phyloP scores from a whole-genome alignment of 35 echinoderm and acorn worm genomes.

The Nesometra sesokonis region DNA sequence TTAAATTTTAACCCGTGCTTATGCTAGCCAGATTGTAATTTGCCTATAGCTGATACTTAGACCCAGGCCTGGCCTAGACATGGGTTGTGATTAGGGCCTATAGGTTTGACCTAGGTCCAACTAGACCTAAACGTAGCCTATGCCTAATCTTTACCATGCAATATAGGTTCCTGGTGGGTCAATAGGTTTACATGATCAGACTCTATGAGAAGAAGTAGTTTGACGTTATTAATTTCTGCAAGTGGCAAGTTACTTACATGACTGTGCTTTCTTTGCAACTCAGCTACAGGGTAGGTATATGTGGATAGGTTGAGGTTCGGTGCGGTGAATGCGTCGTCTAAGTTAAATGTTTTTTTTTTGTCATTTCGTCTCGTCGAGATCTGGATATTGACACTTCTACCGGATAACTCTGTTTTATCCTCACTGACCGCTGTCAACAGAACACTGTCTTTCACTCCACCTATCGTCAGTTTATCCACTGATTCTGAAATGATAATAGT shows the following conservation, averaged over 20 bases:
- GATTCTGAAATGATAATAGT: constrained; percentile 9
- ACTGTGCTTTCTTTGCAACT: not conserved
- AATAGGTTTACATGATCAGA: constrained; percentile 1
- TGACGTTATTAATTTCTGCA: not conserved
- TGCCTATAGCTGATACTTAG: no score
- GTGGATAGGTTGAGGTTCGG: not conserved
- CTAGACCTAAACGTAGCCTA: no score
- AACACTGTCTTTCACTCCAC: not conserved
- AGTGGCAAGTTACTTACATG: not conserved
- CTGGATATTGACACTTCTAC: not conserved
- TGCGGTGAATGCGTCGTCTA: not conserved
- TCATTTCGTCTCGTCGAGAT: not conserved
- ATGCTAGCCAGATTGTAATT: no score
- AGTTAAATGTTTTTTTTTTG: not conserved
- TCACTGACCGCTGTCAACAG: not conserved
- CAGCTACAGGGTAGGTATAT: not conserved
- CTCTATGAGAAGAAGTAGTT: constrained; percentile 11
- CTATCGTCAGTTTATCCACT: not conserved
- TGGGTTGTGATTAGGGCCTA: no score
- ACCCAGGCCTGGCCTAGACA: no score
- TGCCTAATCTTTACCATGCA: no score
- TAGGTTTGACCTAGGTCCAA: no score
- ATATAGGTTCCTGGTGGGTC: not conserved
- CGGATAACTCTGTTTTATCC: not conserved
- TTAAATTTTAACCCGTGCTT: no score